phyloP scores from a whole-genome alignment of 2,888 invertebrate genomes.

The Cheilosia vulpina region DNA sequence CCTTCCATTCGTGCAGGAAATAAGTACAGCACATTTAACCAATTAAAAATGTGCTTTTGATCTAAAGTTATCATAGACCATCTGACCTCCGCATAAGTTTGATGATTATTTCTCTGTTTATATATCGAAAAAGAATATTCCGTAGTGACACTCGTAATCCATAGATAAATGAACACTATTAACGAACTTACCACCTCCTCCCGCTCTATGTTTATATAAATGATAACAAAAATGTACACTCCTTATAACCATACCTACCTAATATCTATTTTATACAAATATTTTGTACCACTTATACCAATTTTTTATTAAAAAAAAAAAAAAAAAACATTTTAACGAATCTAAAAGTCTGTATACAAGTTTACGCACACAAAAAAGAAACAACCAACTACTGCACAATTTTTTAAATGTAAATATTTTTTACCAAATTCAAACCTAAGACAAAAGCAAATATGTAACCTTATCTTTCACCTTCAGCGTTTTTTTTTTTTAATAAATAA shows the following conservation, averaged over 20 bases:
- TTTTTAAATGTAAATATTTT: constrained; percentile 52
- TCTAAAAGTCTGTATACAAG: constrained; percentile 37
- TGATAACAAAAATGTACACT: constrained; percentile 15
- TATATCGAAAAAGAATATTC: not conserved
- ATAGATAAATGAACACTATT: not conserved
- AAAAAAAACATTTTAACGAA: constrained; percentile 27
- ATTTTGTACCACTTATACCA: constrained; percentile 56
- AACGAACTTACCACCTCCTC: not conserved
- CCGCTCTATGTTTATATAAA: not conserved
- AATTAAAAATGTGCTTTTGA: no score
- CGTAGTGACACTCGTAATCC: not conserved
- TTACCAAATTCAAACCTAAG: constrained; percentile 1
- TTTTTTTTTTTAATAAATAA: constrained; percentile 22
- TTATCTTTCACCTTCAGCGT: constrained; percentile 18
- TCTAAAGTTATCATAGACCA: no score
- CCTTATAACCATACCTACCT: constrained; percentile 69
- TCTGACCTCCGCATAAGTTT: no score
- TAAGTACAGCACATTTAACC: no score
- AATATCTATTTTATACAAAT: constrained; percentile 63
- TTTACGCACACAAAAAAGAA: constrained; percentile 26
- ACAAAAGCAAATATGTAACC: constrained; percentile 5
- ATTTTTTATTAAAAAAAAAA: constrained; percentile 21
- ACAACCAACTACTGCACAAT: constrained; percentile 41
- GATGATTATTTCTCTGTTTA: no score
- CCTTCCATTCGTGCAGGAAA: no score